phyloP scores from a whole-genome alignment of 2,113 vertebrate species.

The Scolopax mira region DNA sequence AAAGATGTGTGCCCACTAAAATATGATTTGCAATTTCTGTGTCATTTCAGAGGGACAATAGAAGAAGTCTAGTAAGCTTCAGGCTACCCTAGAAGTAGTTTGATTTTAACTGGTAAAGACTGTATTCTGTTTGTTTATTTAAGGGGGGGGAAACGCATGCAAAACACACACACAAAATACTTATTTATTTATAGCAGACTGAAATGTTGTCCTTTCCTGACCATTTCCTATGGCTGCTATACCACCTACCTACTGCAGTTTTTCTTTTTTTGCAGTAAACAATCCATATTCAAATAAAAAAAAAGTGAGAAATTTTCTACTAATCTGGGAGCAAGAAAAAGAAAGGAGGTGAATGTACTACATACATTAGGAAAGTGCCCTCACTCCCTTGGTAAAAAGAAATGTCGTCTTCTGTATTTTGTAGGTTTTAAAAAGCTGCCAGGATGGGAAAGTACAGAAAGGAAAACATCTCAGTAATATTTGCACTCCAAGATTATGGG shows the following conservation, averaged over 20 bases:
- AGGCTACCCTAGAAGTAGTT: not conserved
- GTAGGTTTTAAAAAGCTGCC: not conserved
- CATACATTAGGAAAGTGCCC: not conserved
- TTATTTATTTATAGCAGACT: not conserved
- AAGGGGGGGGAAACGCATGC: accelerated
- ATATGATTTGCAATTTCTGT: not conserved
- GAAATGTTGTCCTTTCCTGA: not conserved
- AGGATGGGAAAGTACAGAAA: not conserved
- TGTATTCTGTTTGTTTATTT: not conserved
- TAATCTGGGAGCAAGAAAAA: not conserved
- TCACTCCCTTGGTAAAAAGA: not conserved
- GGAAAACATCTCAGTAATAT: not conserved
- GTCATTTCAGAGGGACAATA: not conserved
- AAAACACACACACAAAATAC: not conserved
- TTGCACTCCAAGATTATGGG: not conserved
- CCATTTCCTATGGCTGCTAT: not conserved
- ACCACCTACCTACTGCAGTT: not conserved
- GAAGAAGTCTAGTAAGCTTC: not conserved
- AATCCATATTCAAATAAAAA: not conserved
- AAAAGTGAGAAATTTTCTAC: not conserved
- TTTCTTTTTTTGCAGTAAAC: not conserved
- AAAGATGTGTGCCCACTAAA: not conserved
- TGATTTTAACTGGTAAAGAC: not conserved
- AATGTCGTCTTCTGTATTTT: not conserved
- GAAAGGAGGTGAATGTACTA: not conserved